Percentiles rank a stretch among this genome's conserved stretches.
Evolutionary conservation across 1,140 invertebrate species (phyloP).

Genomic region (Conus ventricosus): DNA sequence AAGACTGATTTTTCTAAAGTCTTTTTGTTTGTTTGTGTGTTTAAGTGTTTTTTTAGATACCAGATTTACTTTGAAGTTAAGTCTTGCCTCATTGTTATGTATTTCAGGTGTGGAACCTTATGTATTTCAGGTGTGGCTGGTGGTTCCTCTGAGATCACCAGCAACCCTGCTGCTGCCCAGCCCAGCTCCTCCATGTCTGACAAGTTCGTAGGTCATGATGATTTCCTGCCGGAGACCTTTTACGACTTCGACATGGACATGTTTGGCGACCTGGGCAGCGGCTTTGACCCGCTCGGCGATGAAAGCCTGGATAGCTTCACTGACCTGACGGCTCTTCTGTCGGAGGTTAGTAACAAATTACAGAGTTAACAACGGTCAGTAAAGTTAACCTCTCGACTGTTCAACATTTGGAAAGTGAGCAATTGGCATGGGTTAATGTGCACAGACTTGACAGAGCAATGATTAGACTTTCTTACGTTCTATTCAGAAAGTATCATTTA

Average conservation of each 20-base stretch:
- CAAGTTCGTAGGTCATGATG: conserved; percentile 5
- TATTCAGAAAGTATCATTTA: too few relatives aligned
- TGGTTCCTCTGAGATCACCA: conserved; percentile 11
- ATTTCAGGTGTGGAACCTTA: background rate
- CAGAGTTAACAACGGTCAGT: too few relatives aligned
- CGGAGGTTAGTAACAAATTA: conserved; percentile 36
- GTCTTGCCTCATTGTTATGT: too few relatives aligned
- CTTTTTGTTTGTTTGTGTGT: too few relatives aligned
- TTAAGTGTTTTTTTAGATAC: too few relatives aligned
- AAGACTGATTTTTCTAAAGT: too few relatives aligned
- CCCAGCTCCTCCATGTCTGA: background rate
- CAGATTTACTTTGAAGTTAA: too few relatives aligned
- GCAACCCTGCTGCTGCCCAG: background rate
- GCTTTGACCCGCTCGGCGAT: conserved; percentile 46
- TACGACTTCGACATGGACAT: conserved; percentile 19
- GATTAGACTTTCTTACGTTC: too few relatives aligned
- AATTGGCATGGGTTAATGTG: too few relatives aligned
- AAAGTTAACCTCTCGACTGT: too few relatives aligned
- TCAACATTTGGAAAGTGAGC: too few relatives aligned
- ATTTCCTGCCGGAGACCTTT: background rate
- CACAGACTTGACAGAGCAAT: too few relatives aligned
- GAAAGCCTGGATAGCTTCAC: conserved; percentile 60
- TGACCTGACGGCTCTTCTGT: conserved; percentile 54
- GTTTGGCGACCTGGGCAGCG: conserved; percentile 22
- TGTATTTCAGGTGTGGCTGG: background rate